Conservation (phyloP, 2,113 vertebrate genomes). For the Progne subis region DNA sequence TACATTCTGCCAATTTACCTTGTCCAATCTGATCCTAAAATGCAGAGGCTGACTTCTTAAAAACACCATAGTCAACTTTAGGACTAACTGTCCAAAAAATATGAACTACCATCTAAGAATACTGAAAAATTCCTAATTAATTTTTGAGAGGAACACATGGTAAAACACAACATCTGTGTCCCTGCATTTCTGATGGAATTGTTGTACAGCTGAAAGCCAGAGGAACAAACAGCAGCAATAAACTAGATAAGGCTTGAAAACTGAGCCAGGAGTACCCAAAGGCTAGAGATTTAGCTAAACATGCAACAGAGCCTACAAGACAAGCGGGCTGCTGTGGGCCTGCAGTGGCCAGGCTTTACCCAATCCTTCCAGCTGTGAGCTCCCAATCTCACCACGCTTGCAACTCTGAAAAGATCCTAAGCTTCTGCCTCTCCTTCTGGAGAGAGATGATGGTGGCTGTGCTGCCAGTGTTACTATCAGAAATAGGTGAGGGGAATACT, state of each 20-base stretch:
- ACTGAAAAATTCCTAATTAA: neutral
- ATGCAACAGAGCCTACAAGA: neutral
- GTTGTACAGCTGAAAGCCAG: neutral
- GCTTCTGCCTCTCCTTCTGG: neutral
- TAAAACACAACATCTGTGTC: neutral
- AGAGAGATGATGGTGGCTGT: neutral
- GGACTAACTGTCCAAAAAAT: neutral
- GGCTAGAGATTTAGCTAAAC: neutral
- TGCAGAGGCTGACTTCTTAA: neutral
- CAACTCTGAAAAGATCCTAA: neutral
- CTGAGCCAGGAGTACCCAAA: neutral
- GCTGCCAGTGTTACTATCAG: neutral
- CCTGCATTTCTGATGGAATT: neutral
- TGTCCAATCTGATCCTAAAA: neutral
- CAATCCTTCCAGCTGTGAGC: neutral
- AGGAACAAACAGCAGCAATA: neutral
- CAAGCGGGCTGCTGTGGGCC: neutral
- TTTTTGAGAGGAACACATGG: neutral
- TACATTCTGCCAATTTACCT: neutral
- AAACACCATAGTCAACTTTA: neutral
- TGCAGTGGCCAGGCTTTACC: neutral
- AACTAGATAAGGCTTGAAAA: neutral
- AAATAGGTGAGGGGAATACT: neutral
- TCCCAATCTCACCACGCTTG: neutral
- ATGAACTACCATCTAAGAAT: neutral